phyloP scores from a whole-genome alignment of 2,888 invertebrate genomes.

The Bombylius major region DNA sequence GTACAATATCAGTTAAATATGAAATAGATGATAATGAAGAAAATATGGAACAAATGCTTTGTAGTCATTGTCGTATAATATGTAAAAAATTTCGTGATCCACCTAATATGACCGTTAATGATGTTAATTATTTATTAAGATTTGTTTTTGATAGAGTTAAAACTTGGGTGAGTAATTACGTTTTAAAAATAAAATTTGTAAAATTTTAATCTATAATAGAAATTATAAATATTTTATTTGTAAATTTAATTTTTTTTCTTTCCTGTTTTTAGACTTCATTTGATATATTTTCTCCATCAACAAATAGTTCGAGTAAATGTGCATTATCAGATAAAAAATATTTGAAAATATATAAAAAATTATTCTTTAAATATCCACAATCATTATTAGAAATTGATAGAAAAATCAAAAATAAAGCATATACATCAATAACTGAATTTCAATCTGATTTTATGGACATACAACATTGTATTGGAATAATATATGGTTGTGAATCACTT shows the following conservation, averaged over 20 bases:
- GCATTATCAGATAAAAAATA: conserved; percentile 11
- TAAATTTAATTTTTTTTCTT: background rate
- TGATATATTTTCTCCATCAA: conserved; percentile 17
- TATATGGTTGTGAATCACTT: conserved; percentile 49
- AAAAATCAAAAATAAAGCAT: conserved; percentile 29
- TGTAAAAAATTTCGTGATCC: conserved; percentile 24
- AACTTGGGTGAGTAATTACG: conserved; percentile 36
- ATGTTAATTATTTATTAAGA: conserved; percentile 38
- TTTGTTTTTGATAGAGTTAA: conserved; percentile 37
- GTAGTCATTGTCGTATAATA: conserved; percentile 27
- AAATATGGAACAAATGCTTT: conserved; percentile 17
- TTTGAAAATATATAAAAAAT: conserved; percentile 16
- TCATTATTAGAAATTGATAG: conserved; percentile 33
- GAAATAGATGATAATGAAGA: conserved; percentile 12
- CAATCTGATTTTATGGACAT: conserved; percentile 56
- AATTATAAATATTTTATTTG: no score
- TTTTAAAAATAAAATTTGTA: conserved; percentile 12
- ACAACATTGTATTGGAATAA: conserved; percentile 63
- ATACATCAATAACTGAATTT: conserved; percentile 37
- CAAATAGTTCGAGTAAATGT: background rate
- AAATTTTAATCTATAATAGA: conserved; percentile 13
- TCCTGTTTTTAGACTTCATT: conserved; percentile 17
- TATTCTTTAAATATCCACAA: conserved; percentile 20
- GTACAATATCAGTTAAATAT: conserved; percentile 20
- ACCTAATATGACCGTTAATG: conserved; percentile 32